Evolutionary conservation across 2,113 vertebrate genomes (phyloP), one percentile per base, ranked within the genome.

Genomic region (Pangasianodon gigas): DNA sequence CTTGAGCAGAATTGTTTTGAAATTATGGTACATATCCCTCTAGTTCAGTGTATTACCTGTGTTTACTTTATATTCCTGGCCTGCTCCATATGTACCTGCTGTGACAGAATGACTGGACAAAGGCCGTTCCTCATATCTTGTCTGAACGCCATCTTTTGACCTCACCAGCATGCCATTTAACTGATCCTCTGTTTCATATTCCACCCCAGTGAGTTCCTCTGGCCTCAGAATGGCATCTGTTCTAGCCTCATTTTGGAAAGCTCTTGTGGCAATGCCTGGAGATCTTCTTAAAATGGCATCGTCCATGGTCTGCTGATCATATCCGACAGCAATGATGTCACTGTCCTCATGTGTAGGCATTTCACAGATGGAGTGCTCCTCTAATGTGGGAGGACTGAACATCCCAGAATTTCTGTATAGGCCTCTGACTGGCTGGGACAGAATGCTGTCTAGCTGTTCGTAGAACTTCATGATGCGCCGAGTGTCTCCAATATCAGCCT

Each of bases 391-490:
- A 8, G 84, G 51, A 37, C 79, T 56, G 48, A 86, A 89, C 87
- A 88, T 77, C 69, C 13, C 88, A 13, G 82, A 65, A 60, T 41
- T 90, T 67, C 93, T 93, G 41, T 89, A 62, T 1, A 92, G 92
- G 14, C 92, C 91, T 0, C 87, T 92, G 0, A n/a, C 62, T 0
- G 90, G 82, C 84, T 93, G 95, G 37, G 91, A 96, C 95, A 97
- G 94, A 81, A 98, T 96, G 84, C 93, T 95, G n/a, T 97, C 97
- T 89, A 97, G 95, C 94, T 98, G 97, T 29, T 97, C 95, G 0
- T 98, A 98, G 95, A 97, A 97, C 92, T 94, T 96, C 96, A 97
- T 97, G 89, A 96, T 95, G 83, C 95, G 95, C 60, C 93, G 93
- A 24, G 95, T 95, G 92, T 96, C 97, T 0, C 93, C 93, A 44